phyloP scores from a whole-genome alignment of 2,797 vertebrate species.

The Eupleurogrammus muticus region DNA sequence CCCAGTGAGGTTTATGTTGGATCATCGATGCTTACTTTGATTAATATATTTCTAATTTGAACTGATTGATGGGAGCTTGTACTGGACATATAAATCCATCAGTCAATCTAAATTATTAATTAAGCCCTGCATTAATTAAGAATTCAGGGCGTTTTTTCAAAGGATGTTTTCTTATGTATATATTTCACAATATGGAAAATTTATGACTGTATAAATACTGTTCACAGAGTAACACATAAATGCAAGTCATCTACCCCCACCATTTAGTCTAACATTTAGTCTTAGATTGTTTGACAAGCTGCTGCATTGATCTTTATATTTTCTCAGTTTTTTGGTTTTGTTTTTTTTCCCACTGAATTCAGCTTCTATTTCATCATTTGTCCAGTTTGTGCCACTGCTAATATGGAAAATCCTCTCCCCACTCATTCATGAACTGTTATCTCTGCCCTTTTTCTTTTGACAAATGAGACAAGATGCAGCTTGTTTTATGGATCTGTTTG shows the following conservation, averaged over 20 bases:
- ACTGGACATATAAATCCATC: background rate
- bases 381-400: background rate
- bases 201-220: too few relatives aligned
- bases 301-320: background rate
- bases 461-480: slow-evolving; percentile 25
- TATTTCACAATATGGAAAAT: background rate
- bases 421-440: slow-evolving; percentile 11
- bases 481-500: slow-evolving; percentile 40
- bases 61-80: background rate
- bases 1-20: background rate
- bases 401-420: background rate
- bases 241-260: background rate
- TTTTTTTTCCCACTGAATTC: too few relatives aligned
- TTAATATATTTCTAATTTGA: background rate
- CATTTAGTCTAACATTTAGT: background rate
- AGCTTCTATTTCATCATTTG: background rate
- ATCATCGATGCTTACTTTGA: background rate
- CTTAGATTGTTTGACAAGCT: background rate
- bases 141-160: too few relatives aligned
- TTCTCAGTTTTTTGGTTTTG: slow-evolving; percentile 1
- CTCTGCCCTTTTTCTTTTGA: slow-evolving; percentile 11
- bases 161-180: too few relatives aligned
- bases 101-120: too few relatives aligned
- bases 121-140: too few relatives aligned
- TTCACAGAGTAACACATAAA: too few relatives aligned